These are phyloP conservation scores for Perca flavescens DNA, from an alignment of 2,113 vertebrate species.

Conservation along the genomic window DNA sequence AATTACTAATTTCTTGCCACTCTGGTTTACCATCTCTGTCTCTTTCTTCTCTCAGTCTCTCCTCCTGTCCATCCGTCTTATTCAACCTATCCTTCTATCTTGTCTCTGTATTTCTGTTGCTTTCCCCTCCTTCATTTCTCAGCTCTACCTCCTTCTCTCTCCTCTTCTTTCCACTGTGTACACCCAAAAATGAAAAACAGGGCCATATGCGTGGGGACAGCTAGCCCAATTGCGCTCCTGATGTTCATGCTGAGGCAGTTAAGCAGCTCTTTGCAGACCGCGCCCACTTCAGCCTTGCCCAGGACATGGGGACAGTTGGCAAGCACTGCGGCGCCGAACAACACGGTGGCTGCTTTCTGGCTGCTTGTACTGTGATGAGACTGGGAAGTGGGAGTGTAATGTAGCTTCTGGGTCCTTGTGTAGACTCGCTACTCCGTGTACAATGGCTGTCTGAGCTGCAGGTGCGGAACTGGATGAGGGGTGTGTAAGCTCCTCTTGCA, in stretches of 20 bases:
- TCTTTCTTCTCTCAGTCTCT: conserved; percentile 28
- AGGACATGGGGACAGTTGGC: conserved; percentile 65
- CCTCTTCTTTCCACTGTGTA: conserved; percentile 32
- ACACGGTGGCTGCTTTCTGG: conserved; percentile 65
- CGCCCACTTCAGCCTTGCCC: conserved; percentile 58
- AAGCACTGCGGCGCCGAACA: conserved; percentile 21
- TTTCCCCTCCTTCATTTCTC: conserved; percentile 22
- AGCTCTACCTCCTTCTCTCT: neutral
- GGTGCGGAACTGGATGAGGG: conserved; percentile 36
- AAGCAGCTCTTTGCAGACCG: conserved; percentile 54
- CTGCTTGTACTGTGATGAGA: conserved; percentile 48
- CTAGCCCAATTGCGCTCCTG: conserved; percentile 54
- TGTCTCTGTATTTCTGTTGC: conserved; percentile 21
- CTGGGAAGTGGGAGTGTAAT: conserved; percentile 62
- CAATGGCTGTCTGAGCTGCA: conserved; percentile 42
- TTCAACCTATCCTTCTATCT: conserved; percentile 9
- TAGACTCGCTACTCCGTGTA: conserved; percentile 48
- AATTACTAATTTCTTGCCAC: conserved; percentile 67
- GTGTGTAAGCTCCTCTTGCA: neutral
- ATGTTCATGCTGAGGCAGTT: conserved; percentile 72
- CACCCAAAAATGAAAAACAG: conserved; percentile 69
- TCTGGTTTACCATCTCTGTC: conserved; percentile 51
- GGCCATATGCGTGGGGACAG: conserved; percentile 73
- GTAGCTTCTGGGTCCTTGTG: conserved; percentile 72
- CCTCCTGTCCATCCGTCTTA: conserved; percentile 19